A percentile compares a stretch with the other conserved stretches of the same genome.
Evolutionary conservation across 2,888 invertebrate genomes (phyloP).

Genomic region (Beris morrisii): DNA sequence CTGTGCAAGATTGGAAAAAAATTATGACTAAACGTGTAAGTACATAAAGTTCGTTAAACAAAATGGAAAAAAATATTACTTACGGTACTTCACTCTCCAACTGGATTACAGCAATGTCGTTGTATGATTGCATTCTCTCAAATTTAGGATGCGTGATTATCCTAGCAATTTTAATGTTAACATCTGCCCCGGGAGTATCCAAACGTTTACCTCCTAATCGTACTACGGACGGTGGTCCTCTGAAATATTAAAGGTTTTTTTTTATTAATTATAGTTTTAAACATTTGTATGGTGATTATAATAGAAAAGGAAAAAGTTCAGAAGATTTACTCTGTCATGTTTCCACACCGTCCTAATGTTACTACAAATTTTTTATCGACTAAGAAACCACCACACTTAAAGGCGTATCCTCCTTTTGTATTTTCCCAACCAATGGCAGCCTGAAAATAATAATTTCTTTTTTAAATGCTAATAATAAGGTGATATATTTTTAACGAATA

Average conservation of each 20-base stretch:
- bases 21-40: no score
- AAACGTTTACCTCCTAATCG: conserved; percentile 4
- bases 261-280: not conserved
- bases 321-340: conserved; percentile 42
- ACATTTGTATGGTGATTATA: not conserved
- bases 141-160: conserved; percentile 25
- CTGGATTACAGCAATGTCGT: conserved; percentile 34
- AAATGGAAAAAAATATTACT: no score
- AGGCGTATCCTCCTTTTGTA: not conserved
- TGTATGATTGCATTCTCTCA: conserved; percentile 14
- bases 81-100: conserved; percentile 11
- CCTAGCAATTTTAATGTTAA: conserved; percentile 5
- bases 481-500: no score
- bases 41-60: no score
- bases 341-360: conserved; percentile 62
- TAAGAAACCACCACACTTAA: conserved; percentile 34
- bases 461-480: no score
- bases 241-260: not conserved
- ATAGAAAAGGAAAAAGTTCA: not conserved
- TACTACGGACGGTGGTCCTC: not conserved
- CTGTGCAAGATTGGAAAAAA: no score
- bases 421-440: conserved; percentile 37
- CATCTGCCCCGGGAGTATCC: not conserved
- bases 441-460: conserved; percentile 35
- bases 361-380: conserved; percentile 60